These are phyloP conservation scores for Notarius quadriscutis DNA, from an alignment of 2,113 vertebrate species.

Conservation along the genomic window DNA sequence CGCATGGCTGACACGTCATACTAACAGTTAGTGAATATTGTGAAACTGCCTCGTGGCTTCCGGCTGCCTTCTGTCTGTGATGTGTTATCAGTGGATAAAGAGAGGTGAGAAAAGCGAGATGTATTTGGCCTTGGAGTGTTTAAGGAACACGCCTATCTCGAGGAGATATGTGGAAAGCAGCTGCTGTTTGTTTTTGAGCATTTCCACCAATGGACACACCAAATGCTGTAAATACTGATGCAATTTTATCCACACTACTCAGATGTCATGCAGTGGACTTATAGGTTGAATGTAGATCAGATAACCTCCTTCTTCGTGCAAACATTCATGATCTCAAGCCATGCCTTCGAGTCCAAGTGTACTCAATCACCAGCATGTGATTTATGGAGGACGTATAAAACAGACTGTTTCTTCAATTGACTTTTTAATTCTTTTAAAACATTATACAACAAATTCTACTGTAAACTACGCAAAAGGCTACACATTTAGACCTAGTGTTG, in stretches of 20 bases:
- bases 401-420: not conserved
- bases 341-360: not conserved
- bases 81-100: conserved; percentile 7
- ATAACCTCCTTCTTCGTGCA: not conserved
- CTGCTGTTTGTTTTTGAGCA: conserved; percentile 10
- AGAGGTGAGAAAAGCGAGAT: not conserved
- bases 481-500: not conserved
- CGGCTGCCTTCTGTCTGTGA: not conserved
- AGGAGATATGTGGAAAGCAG: not conserved
- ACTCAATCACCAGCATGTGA: not conserved
- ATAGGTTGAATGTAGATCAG: not conserved
- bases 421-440: not conserved
- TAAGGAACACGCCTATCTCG: not conserved
- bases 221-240: not conserved
- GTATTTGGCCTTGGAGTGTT: conserved; percentile 7
- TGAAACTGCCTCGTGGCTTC: conserved; percentile 29
- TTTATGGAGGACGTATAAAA: not conserved
- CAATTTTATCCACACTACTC: not conserved
- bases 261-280: not conserved
- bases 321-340: not conserved
- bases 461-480: not conserved
- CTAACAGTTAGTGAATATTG: conserved; percentile 40
- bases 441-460: not conserved
- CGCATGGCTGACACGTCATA: conserved; percentile 49
- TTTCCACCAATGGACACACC: not conserved